Conservation (phyloP, 2,888 invertebrate species). For the Drosophila subsilvestris region DNA sequence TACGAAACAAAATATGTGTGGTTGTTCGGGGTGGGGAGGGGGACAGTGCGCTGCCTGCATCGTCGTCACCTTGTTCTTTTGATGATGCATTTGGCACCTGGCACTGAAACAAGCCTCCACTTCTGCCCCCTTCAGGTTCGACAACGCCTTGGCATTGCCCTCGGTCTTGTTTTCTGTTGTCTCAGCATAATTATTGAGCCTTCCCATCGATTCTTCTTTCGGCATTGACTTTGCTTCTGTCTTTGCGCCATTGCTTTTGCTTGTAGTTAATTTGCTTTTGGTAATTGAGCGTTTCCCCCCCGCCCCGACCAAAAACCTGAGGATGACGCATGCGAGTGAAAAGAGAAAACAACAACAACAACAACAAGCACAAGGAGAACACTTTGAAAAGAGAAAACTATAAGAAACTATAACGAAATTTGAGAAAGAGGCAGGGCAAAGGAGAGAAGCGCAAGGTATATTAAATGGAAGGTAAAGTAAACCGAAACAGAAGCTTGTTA, state of each 20-base stretch:
- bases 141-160: conserved; percentile 7
- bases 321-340: conserved; percentile 46
- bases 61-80: conserved; percentile 24
- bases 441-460: neutral
- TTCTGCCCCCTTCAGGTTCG: neutral
- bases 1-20: conserved; percentile 51
- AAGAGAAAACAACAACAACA: conserved; percentile 22
- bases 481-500: neutral
- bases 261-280: conserved; percentile 44
- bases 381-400: conserved; percentile 3
- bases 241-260: conserved; percentile 20
- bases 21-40: conserved; percentile 21
- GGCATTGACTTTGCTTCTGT: conserved; percentile 9
- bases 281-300: neutral
- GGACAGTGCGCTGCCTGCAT: conserved; percentile 1
- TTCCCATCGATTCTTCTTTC: conserved; percentile 62
- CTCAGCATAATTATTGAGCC: conserved; percentile 75
- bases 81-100: conserved; percentile 76
- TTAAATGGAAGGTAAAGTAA: neutral
- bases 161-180: conserved; percentile 29
- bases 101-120: conserved; percentile 33
- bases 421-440: conserved; percentile 41
- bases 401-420: conserved; percentile 27
- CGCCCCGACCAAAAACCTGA: conserved; percentile 4
- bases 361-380: conserved; percentile 22